Base-by-base conservation (phyloP, 2,113 vertebrate species). In the Urocitellus parryii region DNA sequence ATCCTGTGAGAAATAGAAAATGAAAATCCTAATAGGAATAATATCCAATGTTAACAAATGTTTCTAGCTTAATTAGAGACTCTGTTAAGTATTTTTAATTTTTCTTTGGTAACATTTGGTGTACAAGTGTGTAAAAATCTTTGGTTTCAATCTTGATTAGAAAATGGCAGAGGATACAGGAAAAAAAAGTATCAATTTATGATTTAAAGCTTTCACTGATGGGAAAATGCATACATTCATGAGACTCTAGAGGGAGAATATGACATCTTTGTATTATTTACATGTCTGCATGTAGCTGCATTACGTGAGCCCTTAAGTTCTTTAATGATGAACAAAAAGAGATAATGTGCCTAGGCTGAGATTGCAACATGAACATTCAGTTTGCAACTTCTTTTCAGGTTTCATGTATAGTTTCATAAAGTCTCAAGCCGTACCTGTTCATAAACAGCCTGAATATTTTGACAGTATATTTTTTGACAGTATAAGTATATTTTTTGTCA, bases 131-230 rank as follows among this genome's bases (percentile, higher is more conserved):
- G 29, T 63, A 88, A 88, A 91, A 18, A 74, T 10, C 56, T 92
- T 51, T 70, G 70, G 61, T 32, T 73, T 42, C 45, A 88, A 1
- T 53, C 5, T 94, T 94, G 45, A 81, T 45, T 48, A 92, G 67
- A 16, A 95, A 88, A 94, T 82, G n/a, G 37, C 20, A 65, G 90
- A 95, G 63, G 7, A 83, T 48, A 72, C 84, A 95, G 45, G 5
- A 7, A 58, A 51, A 92, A 90, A 73, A 63, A 42, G 11, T 72
- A 56, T 42, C 70, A 83, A 93, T 92, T 37, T 2, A 42, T 76
- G 22, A 72, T 17, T 65, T 39, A 11, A 68, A 84, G 65, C 4
- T 4, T 72, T 51, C 2, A 29, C 6, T 93, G 4, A 48, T 58
- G 2, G 22, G 32, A 27, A 82, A 97, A 93, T 8, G 25, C 37